phyloP scores from a whole-genome alignment of 2,113 vertebrate species.

The Anoplopoma fimbria region DNA sequence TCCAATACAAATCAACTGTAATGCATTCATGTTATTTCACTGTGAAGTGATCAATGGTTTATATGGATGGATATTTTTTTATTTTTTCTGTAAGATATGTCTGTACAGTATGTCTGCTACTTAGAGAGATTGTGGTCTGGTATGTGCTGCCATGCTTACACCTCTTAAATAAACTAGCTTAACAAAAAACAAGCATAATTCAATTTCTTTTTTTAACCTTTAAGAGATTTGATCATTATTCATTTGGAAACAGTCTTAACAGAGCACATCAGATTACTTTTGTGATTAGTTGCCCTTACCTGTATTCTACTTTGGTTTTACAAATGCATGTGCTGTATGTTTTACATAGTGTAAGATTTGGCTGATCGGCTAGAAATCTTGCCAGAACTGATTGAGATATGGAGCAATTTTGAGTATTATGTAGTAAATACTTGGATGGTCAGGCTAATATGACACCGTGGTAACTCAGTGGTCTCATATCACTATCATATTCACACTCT shows the following conservation, averaged over 20 bases:
- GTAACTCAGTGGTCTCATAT: background rate
- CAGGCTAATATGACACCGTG: background rate
- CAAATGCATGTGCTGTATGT: background rate
- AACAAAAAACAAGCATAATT: constrained; percentile 15
- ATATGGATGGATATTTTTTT: constrained; percentile 4
- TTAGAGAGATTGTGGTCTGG: background rate
- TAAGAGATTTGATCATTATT: background rate
- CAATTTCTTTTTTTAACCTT: background rate
- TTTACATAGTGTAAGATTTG: background rate
- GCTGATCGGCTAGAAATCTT: background rate
- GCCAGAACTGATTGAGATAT: background rate
- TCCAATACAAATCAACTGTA: constrained; percentile 4
- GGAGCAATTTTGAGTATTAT: background rate
- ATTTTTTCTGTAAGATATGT: constrained; percentile 10
- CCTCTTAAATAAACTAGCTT: constrained; percentile 14
- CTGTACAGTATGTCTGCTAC: background rate
- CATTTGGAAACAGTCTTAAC: background rate
- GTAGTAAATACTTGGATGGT: constrained; percentile 11
- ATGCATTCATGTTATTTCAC: background rate
- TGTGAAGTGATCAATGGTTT: background rate
- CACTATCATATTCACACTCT: constrained; percentile 10
- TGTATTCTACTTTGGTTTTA: background rate
- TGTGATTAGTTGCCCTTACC: background rate
- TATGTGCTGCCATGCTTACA: background rate
- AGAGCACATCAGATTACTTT: background rate